A percentile compares a stretch with the other conserved stretches of the same genome.
These are phyloP conservation scores for Palythoa grandis DNA, from an alignment of 92 coral and sea anemone species.

Conservation along the genomic window DNA sequence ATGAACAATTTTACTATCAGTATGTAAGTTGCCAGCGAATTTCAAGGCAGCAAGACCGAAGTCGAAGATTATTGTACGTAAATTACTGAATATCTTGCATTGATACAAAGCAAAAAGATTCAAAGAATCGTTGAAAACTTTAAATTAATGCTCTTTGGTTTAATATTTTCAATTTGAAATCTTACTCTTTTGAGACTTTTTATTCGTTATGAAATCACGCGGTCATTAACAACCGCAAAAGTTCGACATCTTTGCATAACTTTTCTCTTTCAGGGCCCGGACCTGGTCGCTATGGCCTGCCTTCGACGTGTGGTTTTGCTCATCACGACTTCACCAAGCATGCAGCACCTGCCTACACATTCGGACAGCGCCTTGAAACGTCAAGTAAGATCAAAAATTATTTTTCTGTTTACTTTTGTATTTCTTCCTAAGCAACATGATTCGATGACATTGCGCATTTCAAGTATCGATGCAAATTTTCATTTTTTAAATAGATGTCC, in stretches of 20 bases:
- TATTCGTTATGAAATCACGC: neutral
- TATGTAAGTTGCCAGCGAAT: neutral
- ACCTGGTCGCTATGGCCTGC: slow-evolving; percentile 91
- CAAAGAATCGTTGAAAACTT: neutral
- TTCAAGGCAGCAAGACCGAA: neutral
- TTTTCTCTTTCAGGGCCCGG: slow-evolving; percentile 80
- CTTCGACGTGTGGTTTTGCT: slow-evolving; percentile 78
- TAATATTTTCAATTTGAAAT: neutral
- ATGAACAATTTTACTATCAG: neutral
- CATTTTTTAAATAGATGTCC: neutral
- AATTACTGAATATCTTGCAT: neutral
- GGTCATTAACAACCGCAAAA: neutral
- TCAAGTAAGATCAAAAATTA: slow-evolving; percentile 70
- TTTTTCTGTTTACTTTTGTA: slow-evolving; percentile 6
- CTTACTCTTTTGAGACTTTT: neutral
- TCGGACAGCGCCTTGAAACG: slow-evolving; percentile 83
- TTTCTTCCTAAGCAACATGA: slow-evolving; percentile 15
- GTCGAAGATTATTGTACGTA: neutral
- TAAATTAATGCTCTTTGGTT: neutral
- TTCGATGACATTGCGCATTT: neutral
- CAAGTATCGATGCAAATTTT: neutral
- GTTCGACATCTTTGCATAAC: neutral
- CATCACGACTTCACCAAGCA: slow-evolving; percentile 82
- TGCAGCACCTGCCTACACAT: slow-evolving; percentile 85
- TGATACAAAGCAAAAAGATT: neutral